A percentile compares a stretch with the other conserved stretches of the same genome.
phyloP scores from a whole-genome alignment of 2,888 invertebrate species.

The Podotricha telesiphe region DNA sequence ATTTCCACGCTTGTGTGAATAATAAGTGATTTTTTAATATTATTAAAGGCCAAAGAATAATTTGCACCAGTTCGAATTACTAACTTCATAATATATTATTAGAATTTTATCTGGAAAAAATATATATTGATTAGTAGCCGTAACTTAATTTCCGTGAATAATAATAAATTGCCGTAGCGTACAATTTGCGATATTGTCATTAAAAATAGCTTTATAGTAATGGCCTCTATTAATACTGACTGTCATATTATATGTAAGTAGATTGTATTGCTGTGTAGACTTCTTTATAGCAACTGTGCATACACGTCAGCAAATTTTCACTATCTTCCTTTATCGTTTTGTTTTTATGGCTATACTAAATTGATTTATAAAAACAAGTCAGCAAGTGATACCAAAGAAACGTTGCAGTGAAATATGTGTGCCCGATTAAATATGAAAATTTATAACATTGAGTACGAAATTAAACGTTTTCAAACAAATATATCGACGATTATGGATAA shows the following conservation, averaged over 20 bases:
- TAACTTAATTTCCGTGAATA: neutral
- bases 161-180: constrained; percentile 3
- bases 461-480: neutral
- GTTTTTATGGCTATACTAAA: neutral
- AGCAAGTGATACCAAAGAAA: constrained; percentile 10
- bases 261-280: constrained; percentile 41
- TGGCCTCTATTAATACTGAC: constrained; percentile 32
- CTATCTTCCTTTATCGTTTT: neutral
- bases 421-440: constrained; percentile 12
- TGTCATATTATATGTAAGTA: constrained; percentile 35
- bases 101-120: neutral
- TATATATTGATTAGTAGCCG: neutral
- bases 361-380: neutral
- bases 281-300: constrained; percentile 33
- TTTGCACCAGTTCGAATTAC: neutral
- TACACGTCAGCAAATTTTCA: constrained; percentile 10
- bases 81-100: neutral
- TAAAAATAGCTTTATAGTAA: constrained; percentile 12
- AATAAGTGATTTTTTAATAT: constrained; percentile 21
- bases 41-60: constrained; percentile 27
- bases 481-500: too few relatives aligned
- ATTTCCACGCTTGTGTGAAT: constrained; percentile 32
- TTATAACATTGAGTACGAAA: constrained; percentile 14
- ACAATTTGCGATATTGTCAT: neutral
- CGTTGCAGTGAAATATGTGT: constrained; percentile 9